These are phyloP conservation scores for Hipposideros armiger DNA, from an alignment of 2,113 vertebrate species.

Conservation along the genomic window DNA sequence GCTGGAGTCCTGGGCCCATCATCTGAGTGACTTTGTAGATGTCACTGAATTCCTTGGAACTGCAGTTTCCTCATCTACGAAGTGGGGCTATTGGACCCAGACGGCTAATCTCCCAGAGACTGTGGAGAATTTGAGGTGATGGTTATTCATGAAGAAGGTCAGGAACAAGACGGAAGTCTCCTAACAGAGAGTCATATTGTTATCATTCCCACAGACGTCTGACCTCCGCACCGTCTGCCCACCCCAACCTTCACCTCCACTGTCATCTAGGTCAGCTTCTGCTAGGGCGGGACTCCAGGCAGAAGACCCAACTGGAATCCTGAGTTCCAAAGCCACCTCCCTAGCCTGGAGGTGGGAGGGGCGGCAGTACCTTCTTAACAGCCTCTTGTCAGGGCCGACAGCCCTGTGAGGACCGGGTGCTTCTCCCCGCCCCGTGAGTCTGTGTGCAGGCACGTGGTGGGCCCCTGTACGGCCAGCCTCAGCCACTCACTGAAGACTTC, in stretches of 20 bases:
- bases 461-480: not conserved
- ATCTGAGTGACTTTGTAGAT: not conserved
- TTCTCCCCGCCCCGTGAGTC: not conserved
- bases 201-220: not conserved
- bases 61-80: not conserved
- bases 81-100: not conserved
- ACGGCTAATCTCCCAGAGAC: not conserved
- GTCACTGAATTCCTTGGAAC: not conserved
- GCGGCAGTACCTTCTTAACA: not conserved
- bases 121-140: not conserved
- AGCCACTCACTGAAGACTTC: not conserved
- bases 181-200: not conserved
- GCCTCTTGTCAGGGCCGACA: not conserved
- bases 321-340: not conserved
- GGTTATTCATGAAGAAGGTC: not conserved
- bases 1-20: not conserved
- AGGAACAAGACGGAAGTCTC: not conserved
- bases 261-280: not conserved
- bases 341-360: not conserved
- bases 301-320: not conserved
- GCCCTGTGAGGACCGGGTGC: not conserved
- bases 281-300: not conserved
- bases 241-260: no score
- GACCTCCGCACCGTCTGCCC: not conserved
- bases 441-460: not conserved